These are phyloP conservation scores for Hyperoplus immaculatus DNA, from an alignment of 2,797 vertebrate species.

Conservation along the genomic window DNA sequence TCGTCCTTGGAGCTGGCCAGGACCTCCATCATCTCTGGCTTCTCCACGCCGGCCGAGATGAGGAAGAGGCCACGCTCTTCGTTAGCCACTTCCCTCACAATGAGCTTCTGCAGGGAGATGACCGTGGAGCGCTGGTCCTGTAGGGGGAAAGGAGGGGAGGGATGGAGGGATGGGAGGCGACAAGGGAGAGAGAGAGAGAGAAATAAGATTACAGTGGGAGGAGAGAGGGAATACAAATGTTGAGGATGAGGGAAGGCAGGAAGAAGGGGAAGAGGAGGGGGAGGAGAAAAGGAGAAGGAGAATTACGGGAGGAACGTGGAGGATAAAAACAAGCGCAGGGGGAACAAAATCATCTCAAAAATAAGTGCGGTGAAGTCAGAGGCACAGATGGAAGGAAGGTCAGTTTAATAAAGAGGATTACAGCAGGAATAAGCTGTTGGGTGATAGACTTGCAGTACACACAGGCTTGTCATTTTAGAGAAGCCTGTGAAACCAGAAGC, in stretches of 20 bases:
- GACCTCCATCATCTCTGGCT: constrained; percentile 97
- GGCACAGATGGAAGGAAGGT: background rate
- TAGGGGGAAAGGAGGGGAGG: background rate
- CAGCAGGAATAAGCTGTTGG: too few species aligned
- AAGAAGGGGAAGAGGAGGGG: constrained; percentile 15
- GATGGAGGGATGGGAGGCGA: constrained; percentile 31
- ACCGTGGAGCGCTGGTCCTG: constrained; percentile 98
- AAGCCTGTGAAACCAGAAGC: too few species aligned
- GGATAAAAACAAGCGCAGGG: constrained; percentile 3
- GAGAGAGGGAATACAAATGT: constrained; percentile 38
- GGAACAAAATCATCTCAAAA: background rate
- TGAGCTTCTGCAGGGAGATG: constrained; percentile 96
- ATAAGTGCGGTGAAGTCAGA: constrained; percentile 9
- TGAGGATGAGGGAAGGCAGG: constrained; percentile 39
- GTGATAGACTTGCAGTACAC: too few species aligned
- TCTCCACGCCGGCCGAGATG: constrained; percentile 91
- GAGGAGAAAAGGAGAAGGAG: background rate
- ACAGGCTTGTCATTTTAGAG: too few species aligned
- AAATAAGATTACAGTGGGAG: constrained; percentile 62
- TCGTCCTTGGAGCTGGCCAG: constrained; percentile 94
- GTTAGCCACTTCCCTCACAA: constrained; percentile 96
- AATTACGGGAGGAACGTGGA: constrained; percentile 32
- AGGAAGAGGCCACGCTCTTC: constrained; percentile 97
- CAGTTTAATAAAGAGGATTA: background rate
- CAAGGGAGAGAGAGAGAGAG: constrained; percentile 32